Evolutionary conservation across 1,140 invertebrate genomes (phyloP).

Genomic region (Propsilocerus akamusi): DNA sequence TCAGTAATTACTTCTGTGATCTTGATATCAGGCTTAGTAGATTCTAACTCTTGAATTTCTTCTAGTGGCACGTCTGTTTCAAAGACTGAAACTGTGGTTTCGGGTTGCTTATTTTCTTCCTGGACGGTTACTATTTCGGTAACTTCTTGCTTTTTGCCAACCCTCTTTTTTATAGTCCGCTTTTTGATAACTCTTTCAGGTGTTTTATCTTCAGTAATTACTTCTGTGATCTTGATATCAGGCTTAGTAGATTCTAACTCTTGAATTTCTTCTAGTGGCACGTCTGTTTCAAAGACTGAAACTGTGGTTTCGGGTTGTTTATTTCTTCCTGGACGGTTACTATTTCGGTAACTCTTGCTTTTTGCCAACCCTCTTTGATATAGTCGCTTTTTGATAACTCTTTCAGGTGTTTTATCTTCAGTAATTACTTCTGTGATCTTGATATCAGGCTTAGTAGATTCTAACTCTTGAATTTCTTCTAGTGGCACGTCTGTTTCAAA

Average conservation of each 20-base stretch:
- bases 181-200: slow-evolving; percentile 16
- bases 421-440: slow-evolving; percentile 12
- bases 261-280: slow-evolving; percentile 12
- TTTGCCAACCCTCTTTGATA: slow-evolving; percentile 22
- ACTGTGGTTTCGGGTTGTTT: slow-evolving; percentile 13
- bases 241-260: slow-evolving; percentile 17
- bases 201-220: slow-evolving; percentile 14
- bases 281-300: slow-evolving; percentile 9
- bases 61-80: slow-evolving; percentile 9
- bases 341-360: slow-evolving; percentile 26
- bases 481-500: slow-evolving; percentile 11
- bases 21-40: slow-evolving; percentile 13
- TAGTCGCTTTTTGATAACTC: slow-evolving; percentile 16
- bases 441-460: slow-evolving; percentile 17
- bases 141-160: slow-evolving; percentile 24
- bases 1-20: slow-evolving; percentile 14
- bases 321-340: slow-evolving; percentile 27
- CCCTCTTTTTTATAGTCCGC: slow-evolving; percentile 21
- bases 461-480: slow-evolving; percentile 19
- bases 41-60: slow-evolving; percentile 12
- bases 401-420: slow-evolving; percentile 15
- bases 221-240: slow-evolving; percentile 17
- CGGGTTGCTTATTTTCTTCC: slow-evolving; percentile 25
- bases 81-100: slow-evolving; percentile 16
- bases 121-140: slow-evolving; percentile 29